Base-by-base conservation (phyloP, 2,113 vertebrate genomes). In the Vireo altiloquus region DNA sequence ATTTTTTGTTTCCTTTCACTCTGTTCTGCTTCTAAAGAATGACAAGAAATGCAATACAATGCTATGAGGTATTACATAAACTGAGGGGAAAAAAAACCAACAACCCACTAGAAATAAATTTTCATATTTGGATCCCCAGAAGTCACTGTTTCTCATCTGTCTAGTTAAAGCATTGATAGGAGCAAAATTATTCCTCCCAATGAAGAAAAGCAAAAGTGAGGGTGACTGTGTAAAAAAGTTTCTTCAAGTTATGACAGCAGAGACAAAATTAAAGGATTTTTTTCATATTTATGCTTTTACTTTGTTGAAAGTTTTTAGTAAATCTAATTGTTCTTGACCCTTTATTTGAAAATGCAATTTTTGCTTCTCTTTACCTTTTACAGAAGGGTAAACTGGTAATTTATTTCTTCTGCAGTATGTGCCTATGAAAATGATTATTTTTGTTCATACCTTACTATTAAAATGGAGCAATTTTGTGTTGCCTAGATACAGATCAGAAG, bases 61-160 rank as follows among this genome's bases (percentile, higher is more conserved):
- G 9, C 7, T 60, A 6, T 5, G 57, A 70, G 35, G 7, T 13
- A 28, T 11, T 56, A 72, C 69, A 74, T n/a, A 64, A 44, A 7
- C 3, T 5, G 4, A 4, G 2, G 1, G 0, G 0, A 3, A 3
- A 50, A 39, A 39, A 30, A 18, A 19, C n/a, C n/a, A n/a, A n/a
- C n/a, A 44, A 44, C 16, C 15, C 42, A 1, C 7, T 23, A 14
- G 30, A 13, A 52, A 54, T 56, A 72, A 5, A 7, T 75, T 76
- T 87, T 65, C 13, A 4, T 78, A 49, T 57, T 56, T 82, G 31
- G 13, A 69, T 68, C 15, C 12, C 11, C 35, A 64, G 44, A 84
- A 49, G 20, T 19, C 82, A 31, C 4, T 60, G 33, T 71, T 93
- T 80, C 37, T 77, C 39, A 40, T 64, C 9, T 80, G 10, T 33